A percentile compares a stretch with the other conserved stretches of the same genome.
Evolutionary conservation across 1,140 invertebrate genomes (phyloP).

Genomic region (Lineus longissimus): DNA sequence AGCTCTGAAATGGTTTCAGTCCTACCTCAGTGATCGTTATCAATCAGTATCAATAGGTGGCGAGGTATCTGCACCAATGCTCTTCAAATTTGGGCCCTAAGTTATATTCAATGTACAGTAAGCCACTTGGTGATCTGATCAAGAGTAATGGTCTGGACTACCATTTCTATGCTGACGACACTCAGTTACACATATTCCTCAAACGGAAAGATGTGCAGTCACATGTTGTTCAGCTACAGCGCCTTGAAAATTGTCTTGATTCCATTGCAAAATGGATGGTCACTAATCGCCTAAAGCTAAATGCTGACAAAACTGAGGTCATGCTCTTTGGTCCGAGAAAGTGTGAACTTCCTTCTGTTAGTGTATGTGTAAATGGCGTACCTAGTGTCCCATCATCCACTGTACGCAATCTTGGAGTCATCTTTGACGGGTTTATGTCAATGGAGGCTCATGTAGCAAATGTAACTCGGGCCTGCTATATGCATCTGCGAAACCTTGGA

Average conservation of each 20-base stretch:
- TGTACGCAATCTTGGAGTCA: neutral
- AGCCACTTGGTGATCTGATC: neutral
- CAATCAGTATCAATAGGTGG: neutral
- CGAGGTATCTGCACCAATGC: neutral
- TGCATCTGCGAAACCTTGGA: neutral
- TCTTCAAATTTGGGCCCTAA: neutral
- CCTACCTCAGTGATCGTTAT: constrained; percentile 2
- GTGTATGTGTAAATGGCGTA: neutral
- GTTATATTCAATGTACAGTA: neutral
- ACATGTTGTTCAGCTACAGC: neutral
- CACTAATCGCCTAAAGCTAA: neutral
- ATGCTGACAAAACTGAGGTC: neutral
- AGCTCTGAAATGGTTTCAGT: constrained; percentile 1
- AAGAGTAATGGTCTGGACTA: neutral
- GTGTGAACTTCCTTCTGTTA: neutral
- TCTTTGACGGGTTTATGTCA: neutral
- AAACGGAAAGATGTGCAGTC: neutral
- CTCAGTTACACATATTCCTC: neutral
- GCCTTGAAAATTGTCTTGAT: neutral
- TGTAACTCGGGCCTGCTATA: neutral
- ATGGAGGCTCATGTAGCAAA: neutral
- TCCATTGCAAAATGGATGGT: neutral
- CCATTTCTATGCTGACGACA: constrained; percentile 4
- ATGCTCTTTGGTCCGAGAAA: neutral
- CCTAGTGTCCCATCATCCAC: neutral